phyloP scores from a whole-genome alignment of 2,113 vertebrate species.

The Nothoprocta pentlandii region DNA sequence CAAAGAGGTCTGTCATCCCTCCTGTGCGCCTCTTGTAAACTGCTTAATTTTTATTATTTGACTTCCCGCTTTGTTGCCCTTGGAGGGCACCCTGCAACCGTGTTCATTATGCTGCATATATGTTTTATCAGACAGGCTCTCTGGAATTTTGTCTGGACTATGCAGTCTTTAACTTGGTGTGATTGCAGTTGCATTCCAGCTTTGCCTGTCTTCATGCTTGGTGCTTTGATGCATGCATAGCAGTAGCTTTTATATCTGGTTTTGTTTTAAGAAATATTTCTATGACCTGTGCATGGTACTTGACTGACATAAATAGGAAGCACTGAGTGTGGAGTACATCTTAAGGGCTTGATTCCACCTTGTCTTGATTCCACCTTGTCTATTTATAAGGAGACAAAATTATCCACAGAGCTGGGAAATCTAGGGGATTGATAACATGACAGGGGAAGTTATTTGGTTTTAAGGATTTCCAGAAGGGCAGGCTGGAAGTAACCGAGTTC shows the following conservation, averaged over 20 bases:
- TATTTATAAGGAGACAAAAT: background rate
- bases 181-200: background rate
- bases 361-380: background rate
- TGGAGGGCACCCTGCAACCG: slow-evolving; percentile 45
- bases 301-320: background rate
- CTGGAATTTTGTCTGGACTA: background rate
- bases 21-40: slow-evolving; percentile 14
- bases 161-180: slow-evolving; percentile 2
- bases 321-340: background rate
- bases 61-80: slow-evolving; percentile 48
- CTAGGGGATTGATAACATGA: background rate
- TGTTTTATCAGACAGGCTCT: slow-evolving; percentile 19
- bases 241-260: background rate
- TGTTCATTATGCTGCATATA: background rate
- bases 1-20: slow-evolving; percentile 52
- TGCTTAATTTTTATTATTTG: slow-evolving; percentile 62
- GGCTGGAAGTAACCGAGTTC: background rate
- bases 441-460: background rate
- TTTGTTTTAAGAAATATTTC: background rate
- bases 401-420: background rate
- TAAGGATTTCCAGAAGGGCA: background rate
- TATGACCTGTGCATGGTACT: background rate
- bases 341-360: background rate
- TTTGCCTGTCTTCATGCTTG: background rate
- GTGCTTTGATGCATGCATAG: background rate